Evolutionary conservation across 1,140 invertebrate species (phyloP), one percentile per base, ranked within the genome.

Genomic region (Parapsyche elsis): DNA sequence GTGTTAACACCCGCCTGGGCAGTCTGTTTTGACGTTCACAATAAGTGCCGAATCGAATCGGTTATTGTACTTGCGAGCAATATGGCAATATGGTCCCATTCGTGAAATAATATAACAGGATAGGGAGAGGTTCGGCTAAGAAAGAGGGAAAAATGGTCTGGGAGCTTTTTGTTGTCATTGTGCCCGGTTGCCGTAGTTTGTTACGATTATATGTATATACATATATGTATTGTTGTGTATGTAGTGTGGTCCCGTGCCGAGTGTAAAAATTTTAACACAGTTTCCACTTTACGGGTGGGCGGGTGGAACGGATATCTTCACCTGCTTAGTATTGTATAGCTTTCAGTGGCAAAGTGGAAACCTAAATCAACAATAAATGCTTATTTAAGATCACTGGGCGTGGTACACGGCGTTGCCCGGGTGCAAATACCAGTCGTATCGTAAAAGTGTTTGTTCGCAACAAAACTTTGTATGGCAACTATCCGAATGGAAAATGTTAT

Each of bases 31-130:
- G 82, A 83, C 82, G 80, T 81, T 76, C 61, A 83, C 80, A 83
- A 83, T 81, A 80, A 83, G 82, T 81, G 80, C 82, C 82, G 82
- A 79, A 79, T 83, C 82, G 80, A 83, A 83, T 83, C 80, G 64
- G n/a, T 7, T 75, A 67, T 81, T 83, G 80, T 80, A 38, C 1
- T 1, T 4, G 24, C 16, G 10, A 9, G 19, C 10, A 44, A 57
- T 79, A 64, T 23, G 74, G 81, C 76, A 80, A n/a, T 80, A 79
- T 14, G 64, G 75, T 61, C 38, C 81, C 81, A 71, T 82, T 82
- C 79, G 78, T 77, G 14, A 77, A 77, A 77, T 67, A 59, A 75
- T 57, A 75, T 23, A n/a, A 53, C 49, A 53, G 16, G 4, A 53
- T 53, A 1, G 49, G 49, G 49, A 53, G 49, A 53, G 49, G 49